Base-by-base conservation (phyloP, 2,888 invertebrate genomes). In the Heteropelma amictum region DNA sequence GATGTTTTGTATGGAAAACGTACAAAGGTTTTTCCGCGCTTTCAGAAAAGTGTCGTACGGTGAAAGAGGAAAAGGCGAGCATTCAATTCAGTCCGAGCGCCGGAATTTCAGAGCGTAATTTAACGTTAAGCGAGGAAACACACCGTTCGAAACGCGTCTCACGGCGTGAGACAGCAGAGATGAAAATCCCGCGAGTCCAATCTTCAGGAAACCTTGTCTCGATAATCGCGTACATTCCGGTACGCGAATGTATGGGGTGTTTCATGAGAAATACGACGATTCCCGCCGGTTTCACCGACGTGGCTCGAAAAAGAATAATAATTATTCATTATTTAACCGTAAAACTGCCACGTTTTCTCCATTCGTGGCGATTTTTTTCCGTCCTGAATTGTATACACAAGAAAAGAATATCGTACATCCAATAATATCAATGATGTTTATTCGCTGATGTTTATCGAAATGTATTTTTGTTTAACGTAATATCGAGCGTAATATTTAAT, bases 21-120 rank as follows among this genome's bases (percentile, higher is more conserved):
- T 64, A 45, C 19, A 53, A 12, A 17, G 30, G 26, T 63, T 51
- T 8, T n/a, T n/a, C n/a, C n/a, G n/a, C n/a, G n/a, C n/a, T n/a
- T n/a, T n/a, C n/a, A n/a, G 30, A 33, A 61, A 8, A 47, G 33
- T 70, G 60, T 19, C 38, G 23, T 38, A 38, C 42, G 33, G 35
- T 54, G 19, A 45, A 42, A 53, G 10, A 70, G 40, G 45, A 80
- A 82, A 81, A 79, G 80, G 76, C 77, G 70, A 80, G 80, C 78
- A 78, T 83, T 84, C 84, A 81, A 85, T 85, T 84, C 81, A 78
- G 79, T 76, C 64, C 68, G 49, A 72, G 51, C n/a, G n/a, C 35
- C 51, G 71, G 79, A 80, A 83, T 83, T 81, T 78, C 79, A 78
- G 79, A 77, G 72, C 76, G 81, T 83, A 83, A 82, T 80, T 83